Conservation (phyloP, 2,888 invertebrate species). For the Gnatocerus cornutus region DNA sequence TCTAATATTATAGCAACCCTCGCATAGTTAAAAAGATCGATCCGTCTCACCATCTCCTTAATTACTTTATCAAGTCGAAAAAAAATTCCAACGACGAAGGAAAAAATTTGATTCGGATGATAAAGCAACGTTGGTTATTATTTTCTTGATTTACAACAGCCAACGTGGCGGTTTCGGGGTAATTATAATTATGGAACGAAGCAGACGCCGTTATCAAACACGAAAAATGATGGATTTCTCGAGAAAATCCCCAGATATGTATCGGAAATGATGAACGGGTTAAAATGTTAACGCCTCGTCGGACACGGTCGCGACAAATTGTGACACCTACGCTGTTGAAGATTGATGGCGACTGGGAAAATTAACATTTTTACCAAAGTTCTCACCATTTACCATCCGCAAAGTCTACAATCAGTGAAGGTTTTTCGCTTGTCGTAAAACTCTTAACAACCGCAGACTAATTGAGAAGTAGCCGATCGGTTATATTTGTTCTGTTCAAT, state of each 20-base stretch:
- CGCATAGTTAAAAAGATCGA: slow-evolving; percentile 38
- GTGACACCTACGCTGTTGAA: slow-evolving; percentile 25
- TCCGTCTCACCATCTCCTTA: slow-evolving; percentile 42
- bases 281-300: slow-evolving; percentile 42
- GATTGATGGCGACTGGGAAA: slow-evolving; percentile 15
- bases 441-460: slow-evolving; percentile 20
- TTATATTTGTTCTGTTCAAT: slow-evolving; percentile 2
- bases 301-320: slow-evolving; percentile 39
- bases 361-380: slow-evolving; percentile 16
- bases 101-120: slow-evolving; percentile 40
- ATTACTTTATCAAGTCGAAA: slow-evolving; percentile 42
- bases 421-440: slow-evolving; percentile 8
- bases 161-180: slow-evolving; percentile 15
- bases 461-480: slow-evolving; percentile 31
- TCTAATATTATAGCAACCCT: slow-evolving; percentile 35
- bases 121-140: slow-evolving; percentile 24
- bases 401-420: not conserved
- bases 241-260: slow-evolving; percentile 51
- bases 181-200: slow-evolving; percentile 40
- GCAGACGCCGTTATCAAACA: slow-evolving; percentile 17
- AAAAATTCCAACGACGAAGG: slow-evolving; percentile 4
- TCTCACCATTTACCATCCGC: too few relatives aligned
- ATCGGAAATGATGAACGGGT: slow-evolving; percentile 55
- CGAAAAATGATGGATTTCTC: slow-evolving; percentile 46
- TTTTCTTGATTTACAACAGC: slow-evolving; percentile 31